Percentiles rank a stretch among this genome's conserved stretches.
Conservation (phyloP, 2,888 invertebrate species). For the Drosophila engyochracea region DNA sequence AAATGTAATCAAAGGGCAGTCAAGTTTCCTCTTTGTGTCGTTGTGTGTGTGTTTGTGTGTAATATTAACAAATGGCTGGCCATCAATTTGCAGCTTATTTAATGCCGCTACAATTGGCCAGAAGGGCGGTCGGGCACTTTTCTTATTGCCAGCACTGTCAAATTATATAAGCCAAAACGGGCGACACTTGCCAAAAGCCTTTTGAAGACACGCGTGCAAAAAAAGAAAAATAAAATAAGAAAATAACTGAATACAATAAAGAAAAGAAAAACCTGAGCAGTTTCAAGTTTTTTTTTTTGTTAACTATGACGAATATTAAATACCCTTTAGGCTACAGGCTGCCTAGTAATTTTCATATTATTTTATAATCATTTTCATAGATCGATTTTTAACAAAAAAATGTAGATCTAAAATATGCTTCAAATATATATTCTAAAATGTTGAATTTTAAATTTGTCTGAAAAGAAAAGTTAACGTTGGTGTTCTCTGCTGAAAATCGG, state of each 20-base stretch:
- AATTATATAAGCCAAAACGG: constrained; percentile 66
- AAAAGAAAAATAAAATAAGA: constrained; percentile 2
- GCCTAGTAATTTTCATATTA: background rate
- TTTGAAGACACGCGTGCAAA: constrained; percentile 46
- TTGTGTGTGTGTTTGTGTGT: constrained; percentile 27
- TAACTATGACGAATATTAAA: background rate
- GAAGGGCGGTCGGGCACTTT: constrained; percentile 46
- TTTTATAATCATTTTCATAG: background rate
- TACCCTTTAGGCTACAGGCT: background rate
- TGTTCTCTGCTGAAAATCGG: background rate
- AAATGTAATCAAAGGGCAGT: constrained; percentile 74
- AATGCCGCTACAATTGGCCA: constrained; percentile 68
- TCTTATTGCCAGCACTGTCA: constrained; percentile 66
- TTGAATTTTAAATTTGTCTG: background rate
- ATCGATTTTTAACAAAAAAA: background rate
- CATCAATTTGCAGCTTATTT: constrained; percentile 81
- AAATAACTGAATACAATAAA: constrained; percentile 1
- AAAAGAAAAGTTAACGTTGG: too few species aligned
- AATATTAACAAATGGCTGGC: constrained; percentile 75
- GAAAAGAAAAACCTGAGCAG: background rate
- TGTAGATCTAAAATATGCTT: background rate
- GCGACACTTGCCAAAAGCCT: constrained; percentile 45
- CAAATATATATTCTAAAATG: background rate
- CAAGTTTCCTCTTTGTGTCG: background rate
- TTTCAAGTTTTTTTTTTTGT: background rate